Evolutionary conservation across 1,140 invertebrate species (phyloP), one percentile per base, ranked within the genome.

Genomic region (Sminthurinus signatus): DNA sequence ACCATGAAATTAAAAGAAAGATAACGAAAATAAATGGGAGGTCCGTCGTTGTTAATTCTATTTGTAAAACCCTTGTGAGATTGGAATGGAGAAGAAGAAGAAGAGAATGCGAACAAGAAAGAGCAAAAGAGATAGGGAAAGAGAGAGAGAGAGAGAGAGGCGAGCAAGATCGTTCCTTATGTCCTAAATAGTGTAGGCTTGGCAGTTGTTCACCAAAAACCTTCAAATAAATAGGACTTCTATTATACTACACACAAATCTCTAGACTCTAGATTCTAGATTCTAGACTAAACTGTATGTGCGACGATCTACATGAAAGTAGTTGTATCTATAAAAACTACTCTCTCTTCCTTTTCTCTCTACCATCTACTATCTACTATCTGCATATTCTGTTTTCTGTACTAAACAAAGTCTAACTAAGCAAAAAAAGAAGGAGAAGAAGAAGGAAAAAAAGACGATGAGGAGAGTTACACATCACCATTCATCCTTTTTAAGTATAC

Each of bases 111-210:
- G 39, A 42, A 42, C 39, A 19, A 50, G 46, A 50, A 23, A 50
- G 46, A 50, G 46, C n/a, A n/a, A n/a, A 19, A 25, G 23, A 55
- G 52, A 29, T 8, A 50, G 51, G 51, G 28, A 62, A 29, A 55
- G 60, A 52, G 63, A 23, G 42, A 48, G 67, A 43, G 51, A 57
- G 57, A 59, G 58, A 62, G 65, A 43, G 58, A 66, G n/a, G n/a
- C n/a, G n/a, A n/a, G n/a, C 52, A 64, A 69, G 67, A 46, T 46
- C 21, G 44, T 46, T 46, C 44, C 44, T 46, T 46, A 46, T 46
- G 44, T 46, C 44, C 44, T 46, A 46, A 46, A 46, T 46, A 46
- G 44, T 46, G 21, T 5, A 46, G 44, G 44, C 44, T 46, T 46
- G 44, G 44, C 44, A 46, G 44, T n/a, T 46, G 5, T n/a, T 8